Evolutionary conservation across 2,113 vertebrate genomes (phyloP).

Genomic region (Chloropsis cyanopogon): DNA sequence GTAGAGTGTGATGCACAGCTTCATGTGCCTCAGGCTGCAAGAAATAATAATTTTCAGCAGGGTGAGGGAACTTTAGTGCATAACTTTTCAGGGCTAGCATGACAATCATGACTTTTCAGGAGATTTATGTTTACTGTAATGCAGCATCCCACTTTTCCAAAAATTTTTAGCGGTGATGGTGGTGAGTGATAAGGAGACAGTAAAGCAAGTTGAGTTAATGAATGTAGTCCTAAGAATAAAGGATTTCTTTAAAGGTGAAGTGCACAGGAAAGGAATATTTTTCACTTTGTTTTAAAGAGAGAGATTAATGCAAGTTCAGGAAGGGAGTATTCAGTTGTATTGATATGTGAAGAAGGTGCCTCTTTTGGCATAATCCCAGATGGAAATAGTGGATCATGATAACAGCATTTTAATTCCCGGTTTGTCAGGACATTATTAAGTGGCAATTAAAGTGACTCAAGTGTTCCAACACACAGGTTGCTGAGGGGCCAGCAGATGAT

Average conservation of each 20-base stretch:
- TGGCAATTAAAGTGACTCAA: background rate
- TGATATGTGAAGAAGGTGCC: background rate
- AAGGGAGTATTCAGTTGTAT: constrained; percentile 13
- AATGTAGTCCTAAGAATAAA: background rate
- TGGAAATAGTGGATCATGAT: background rate
- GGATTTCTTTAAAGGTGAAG: constrained; percentile 37
- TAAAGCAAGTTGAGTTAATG: background rate
- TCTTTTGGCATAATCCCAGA: constrained; percentile 17
- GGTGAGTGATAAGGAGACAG: constrained; percentile 43
- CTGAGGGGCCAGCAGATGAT: background rate
- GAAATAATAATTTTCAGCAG: constrained; percentile 21
- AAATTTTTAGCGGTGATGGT: constrained; percentile 31
- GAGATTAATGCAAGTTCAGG: constrained; percentile 24
- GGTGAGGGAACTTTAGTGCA: background rate
- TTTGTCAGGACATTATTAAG: background rate
- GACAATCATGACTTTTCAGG: background rate
- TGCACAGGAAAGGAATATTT: constrained; percentile 21
- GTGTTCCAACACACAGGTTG: background rate
- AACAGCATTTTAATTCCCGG: background rate
- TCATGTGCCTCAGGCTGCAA: background rate
- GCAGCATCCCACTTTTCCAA: constrained; percentile 39
- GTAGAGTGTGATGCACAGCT: constrained; percentile 1
- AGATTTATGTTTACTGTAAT: constrained; percentile 32
- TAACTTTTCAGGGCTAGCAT: background rate
- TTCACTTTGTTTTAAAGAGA: background rate